Conservation (phyloP, 2,797 vertebrate species). For the Macrochelys suwanniensis region DNA sequence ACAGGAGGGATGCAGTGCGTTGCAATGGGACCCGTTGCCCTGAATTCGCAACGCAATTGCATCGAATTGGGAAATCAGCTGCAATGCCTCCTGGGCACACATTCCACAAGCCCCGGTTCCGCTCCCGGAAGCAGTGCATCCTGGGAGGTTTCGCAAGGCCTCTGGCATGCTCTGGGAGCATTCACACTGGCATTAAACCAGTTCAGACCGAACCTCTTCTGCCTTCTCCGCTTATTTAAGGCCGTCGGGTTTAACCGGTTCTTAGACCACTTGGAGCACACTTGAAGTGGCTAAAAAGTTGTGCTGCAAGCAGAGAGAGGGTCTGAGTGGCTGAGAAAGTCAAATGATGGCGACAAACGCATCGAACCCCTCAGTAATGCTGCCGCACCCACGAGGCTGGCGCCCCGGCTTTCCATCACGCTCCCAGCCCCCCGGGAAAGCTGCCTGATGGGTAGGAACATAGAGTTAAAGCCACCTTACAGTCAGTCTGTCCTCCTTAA, state of each 20-base stretch:
- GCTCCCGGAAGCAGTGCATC: not conserved
- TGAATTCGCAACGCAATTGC: too few relatives aligned
- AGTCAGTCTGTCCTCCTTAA: not conserved
- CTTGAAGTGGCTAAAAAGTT: not conserved
- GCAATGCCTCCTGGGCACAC: not conserved
- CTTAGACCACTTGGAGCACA: not conserved
- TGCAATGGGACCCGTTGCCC: not conserved
- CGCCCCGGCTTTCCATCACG: not conserved
- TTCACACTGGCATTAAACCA: not conserved
- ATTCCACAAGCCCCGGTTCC: not conserved
- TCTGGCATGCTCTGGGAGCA: not conserved
- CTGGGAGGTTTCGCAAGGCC: not conserved
- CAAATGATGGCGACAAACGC: not conserved
- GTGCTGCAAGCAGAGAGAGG: not conserved
- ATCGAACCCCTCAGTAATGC: not conserved
- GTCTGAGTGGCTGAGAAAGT: not conserved
- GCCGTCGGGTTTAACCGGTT: not conserved
- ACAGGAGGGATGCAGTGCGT: too few relatives aligned
- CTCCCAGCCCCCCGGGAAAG: not conserved
- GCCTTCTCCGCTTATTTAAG: not conserved
- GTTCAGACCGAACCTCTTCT: not conserved
- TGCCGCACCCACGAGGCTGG: not conserved
- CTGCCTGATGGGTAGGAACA: not conserved
- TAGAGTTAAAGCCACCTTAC: not conserved
- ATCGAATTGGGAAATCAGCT: not conserved